Evolutionary conservation across 2,113 vertebrate species (phyloP).

Genomic region (Tricholaema leucomelas): DNA sequence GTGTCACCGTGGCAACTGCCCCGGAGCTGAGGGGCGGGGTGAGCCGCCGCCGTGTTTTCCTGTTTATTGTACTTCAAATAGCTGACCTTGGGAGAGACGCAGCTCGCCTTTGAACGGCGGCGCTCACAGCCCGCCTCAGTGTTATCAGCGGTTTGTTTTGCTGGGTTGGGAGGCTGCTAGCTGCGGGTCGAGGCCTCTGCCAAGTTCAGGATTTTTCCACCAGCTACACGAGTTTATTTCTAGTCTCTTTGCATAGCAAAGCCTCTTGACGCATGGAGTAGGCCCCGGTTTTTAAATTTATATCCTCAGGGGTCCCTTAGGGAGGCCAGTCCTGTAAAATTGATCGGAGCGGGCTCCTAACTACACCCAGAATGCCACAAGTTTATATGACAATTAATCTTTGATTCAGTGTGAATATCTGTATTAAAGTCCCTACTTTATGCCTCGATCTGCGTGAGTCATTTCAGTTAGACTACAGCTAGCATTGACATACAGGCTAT

Average conservation of each 20-base stretch:
- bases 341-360: not conserved
- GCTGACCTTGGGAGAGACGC: conserved; percentile 42
- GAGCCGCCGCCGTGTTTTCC: not conserved
- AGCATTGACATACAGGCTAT: not conserved
- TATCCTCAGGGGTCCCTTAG: not conserved
- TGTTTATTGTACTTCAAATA: conserved; percentile 34
- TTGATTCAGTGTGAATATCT: not conserved
- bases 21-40: not conserved
- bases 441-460: not conserved
- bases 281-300: not conserved
- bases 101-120: not conserved
- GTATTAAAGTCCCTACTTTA: not conserved
- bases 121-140: not conserved
- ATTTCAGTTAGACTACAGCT: not conserved
- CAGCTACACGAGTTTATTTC: not conserved
- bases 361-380: not conserved
- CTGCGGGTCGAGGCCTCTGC: not conserved
- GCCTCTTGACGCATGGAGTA: not conserved
- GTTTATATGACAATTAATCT: conserved; percentile 9
- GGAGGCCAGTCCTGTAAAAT: not conserved
- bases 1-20: not conserved
- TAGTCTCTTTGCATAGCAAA: not conserved
- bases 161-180: conserved; percentile 11
- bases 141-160: conserved; percentile 51
- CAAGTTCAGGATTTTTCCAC: conserved; percentile 41